These are phyloP conservation scores for Scaptodrosophila latifasciaeformis DNA, from an alignment of 2,888 invertebrate species.

Conservation along the genomic window DNA sequence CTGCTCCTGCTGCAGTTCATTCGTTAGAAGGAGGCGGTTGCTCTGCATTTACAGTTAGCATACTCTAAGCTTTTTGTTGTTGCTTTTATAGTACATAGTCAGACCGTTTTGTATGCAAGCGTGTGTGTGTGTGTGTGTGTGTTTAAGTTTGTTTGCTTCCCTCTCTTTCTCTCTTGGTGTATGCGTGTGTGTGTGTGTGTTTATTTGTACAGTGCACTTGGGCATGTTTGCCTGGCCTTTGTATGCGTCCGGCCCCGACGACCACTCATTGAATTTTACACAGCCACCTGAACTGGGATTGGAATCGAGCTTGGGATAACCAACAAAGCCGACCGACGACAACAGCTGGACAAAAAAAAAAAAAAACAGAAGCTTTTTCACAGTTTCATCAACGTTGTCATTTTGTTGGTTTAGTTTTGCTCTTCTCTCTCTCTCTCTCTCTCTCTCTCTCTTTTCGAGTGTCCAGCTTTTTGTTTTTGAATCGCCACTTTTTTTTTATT, in stretches of 20 bases:
- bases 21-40: slow-evolving; percentile 10
- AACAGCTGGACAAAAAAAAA: neutral
- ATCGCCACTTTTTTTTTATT: slow-evolving; percentile 50
- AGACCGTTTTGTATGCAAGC: too few species aligned
- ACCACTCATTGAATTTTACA: slow-evolving; percentile 1
- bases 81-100: neutral
- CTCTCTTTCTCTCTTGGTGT: neutral
- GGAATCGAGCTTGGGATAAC: slow-evolving; percentile 29
- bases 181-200: slow-evolving; percentile 10
- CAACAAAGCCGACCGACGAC: slow-evolving; percentile 11
- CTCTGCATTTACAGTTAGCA: slow-evolving; percentile 49
- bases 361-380: slow-evolving; percentile 22
- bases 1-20: slow-evolving; percentile 16
- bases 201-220: slow-evolving; percentile 23
- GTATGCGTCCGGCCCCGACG: slow-evolving; percentile 29
- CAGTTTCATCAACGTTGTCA: slow-evolving; percentile 32
- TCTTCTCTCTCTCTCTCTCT: slow-evolving; percentile 35
- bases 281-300: neutral
- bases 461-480: slow-evolving; percentile 51
- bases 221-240: slow-evolving; percentile 55
- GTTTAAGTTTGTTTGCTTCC: too few species aligned
- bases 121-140: slow-evolving; percentile 3
- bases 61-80: slow-evolving; percentile 22
- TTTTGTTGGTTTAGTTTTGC: slow-evolving; percentile 44
- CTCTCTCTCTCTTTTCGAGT: slow-evolving; percentile 35